Evolutionary conservation across 2,113 vertebrate species (phyloP).

Genomic region (Aegotheles bennettii): DNA sequence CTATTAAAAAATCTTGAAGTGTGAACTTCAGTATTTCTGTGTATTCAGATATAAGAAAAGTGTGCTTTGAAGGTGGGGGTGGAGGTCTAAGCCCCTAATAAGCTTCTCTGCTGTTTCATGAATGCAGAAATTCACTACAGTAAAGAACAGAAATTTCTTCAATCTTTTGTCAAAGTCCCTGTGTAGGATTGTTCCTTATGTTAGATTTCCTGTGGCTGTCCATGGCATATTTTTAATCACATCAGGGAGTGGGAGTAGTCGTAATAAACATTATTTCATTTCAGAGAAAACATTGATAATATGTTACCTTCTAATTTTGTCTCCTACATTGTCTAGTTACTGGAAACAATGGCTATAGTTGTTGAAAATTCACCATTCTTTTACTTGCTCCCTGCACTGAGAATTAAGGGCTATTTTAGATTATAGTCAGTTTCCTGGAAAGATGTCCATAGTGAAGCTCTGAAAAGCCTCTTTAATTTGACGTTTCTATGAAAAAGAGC

Average conservation of each 20-base stretch:
- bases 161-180: neutral
- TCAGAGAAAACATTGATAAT: neutral
- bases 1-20: conserved; percentile 3
- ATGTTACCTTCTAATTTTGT: neutral
- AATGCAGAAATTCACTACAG: neutral
- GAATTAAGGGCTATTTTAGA: neutral
- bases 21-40: neutral
- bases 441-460: neutral
- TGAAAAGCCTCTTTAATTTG: neutral
- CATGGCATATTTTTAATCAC: neutral
- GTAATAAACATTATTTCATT: neutral
- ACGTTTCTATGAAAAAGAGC: neutral
- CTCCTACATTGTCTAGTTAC: neutral
- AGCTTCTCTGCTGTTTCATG: neutral
- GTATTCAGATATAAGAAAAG: neutral
- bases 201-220: neutral
- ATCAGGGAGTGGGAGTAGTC: neutral
- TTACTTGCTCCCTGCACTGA: neutral
- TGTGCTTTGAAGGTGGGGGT: neutral
- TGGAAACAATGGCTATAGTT: neutral
- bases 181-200: neutral
- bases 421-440: neutral
- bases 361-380: neutral
- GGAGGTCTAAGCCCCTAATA: neutral
- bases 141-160: neutral